A percentile compares a stretch with the other conserved stretches of the same genome.
phyloP scores from a whole-genome alignment of 1,140 invertebrate genomes.

The Hyles vespertilio region DNA sequence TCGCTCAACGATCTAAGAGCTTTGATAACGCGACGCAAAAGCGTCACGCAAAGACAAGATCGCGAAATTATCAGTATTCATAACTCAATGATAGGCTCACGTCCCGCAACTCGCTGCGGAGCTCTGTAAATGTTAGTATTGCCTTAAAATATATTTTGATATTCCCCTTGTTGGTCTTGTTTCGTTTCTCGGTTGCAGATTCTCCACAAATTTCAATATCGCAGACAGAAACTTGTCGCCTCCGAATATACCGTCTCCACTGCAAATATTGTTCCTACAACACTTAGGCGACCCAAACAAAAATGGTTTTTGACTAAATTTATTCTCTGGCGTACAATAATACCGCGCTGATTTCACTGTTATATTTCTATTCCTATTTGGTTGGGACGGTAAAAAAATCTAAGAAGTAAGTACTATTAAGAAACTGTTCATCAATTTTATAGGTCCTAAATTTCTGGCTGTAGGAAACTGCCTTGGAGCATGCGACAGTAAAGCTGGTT shows the following conservation, averaged over 20 bases:
- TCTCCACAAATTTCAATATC: conserved; percentile 50
- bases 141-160: not conserved
- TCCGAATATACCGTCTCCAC: conserved; percentile 43
- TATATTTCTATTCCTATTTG: conserved; percentile 6
- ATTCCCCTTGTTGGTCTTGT: not conserved
- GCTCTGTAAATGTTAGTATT: not conserved
- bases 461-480: conserved; percentile 52
- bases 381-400: conserved; percentile 19
- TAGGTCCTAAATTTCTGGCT: conserved; percentile 59
- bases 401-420: conserved; percentile 42
- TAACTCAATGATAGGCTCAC: conserved; percentile 25
- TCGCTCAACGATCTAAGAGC: conserved; percentile 18
- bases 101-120: not conserved
- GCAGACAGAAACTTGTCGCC: conserved; percentile 38
- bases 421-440: conserved; percentile 62
- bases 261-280: conserved; percentile 57
- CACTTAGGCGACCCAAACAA: conserved; percentile 37
- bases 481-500: conserved; percentile 57
- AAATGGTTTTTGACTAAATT: conserved; percentile 55
- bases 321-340: conserved; percentile 33
- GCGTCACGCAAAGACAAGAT: conserved; percentile 26
- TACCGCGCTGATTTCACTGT: conserved; percentile 13
- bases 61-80: conserved; percentile 26
- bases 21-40: conserved; percentile 24
- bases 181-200: conserved; percentile 24